Evolutionary conservation across 2,113 vertebrate species (phyloP), one percentile per base, ranked within the genome.

Genomic region (Thalassarche chlororhynchos): DNA sequence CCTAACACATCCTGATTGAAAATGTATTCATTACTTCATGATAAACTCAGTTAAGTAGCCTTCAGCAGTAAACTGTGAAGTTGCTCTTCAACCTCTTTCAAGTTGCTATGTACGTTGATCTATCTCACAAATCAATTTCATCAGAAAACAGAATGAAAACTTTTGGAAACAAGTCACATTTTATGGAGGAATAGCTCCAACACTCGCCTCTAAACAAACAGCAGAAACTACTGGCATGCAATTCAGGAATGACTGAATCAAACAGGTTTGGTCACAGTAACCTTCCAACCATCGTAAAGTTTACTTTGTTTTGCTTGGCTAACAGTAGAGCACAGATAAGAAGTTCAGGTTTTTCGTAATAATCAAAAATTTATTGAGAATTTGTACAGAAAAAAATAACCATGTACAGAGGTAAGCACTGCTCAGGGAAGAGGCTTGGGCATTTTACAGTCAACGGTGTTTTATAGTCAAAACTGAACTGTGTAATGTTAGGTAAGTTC

Each of bases 311-410:
- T 54, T 68, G 28, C 58, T 86, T 78, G 23, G 44, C 17, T 47
- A 76, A 65, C 54, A 90, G 40, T 9, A 64, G 28, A 90, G 34
- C 61, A 97, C 64, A 94, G 87, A 82, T 36, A 60, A 52, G 46
- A 96, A 64, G 10, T 46, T 70, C 54, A 88, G 62, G 72, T 29
- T 60, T 61, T 85, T 87, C 65, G 91, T 98, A 95, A 93, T 87
- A 98, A 97, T 79, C 93, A 95, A 97, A 97, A 94, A 79, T 98
- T 98, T 98, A 98, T 98, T 98, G 87, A 96, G 96, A 94, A 96
- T 65, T 72, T 79, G 92, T 90, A 95, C 92, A 96, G 98, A 98
- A 97, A 94, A 81, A 97, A 97, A 90, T 58, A 94, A 93, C 90
- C 64, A 81, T 49, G 49, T 71, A 90, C 87, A 96, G 66, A 97